A percentile compares a stretch with the other conserved stretches of the same genome.
Evolutionary conservation across 2,113 vertebrate species (phyloP).

Genomic region (Chaetura pelagica): DNA sequence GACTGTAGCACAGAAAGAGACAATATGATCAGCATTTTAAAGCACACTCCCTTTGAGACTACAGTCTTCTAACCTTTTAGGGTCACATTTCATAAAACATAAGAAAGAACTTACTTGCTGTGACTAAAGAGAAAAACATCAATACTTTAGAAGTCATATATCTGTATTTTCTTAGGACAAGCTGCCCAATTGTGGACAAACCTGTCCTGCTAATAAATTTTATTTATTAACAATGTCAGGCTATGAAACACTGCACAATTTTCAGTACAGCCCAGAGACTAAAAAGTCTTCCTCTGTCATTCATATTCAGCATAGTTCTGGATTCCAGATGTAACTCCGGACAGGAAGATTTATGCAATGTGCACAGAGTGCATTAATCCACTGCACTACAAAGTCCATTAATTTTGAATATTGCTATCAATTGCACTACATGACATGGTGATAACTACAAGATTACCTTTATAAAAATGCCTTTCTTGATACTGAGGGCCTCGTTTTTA

Average conservation of each 20-base stretch:
- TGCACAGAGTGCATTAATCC: conserved; percentile 48
- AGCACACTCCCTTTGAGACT: background rate
- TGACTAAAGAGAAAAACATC: conserved; percentile 22
- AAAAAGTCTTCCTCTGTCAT: background rate
- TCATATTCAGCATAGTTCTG: background rate
- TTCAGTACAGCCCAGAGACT: background rate
- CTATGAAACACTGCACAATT: background rate
- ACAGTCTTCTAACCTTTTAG: background rate
- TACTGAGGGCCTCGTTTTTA: background rate
- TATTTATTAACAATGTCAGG: conserved; percentile 3
- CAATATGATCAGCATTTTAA: background rate
- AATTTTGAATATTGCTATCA: conserved; percentile 68
- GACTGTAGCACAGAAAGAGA: background rate
- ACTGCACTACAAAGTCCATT: conserved; percentile 53
- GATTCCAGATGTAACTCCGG: conserved; percentile 29
- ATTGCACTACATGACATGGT: background rate
- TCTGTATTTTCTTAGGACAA: background rate
- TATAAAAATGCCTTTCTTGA: conserved; percentile 33
- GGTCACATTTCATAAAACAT: background rate
- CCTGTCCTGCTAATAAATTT: background rate
- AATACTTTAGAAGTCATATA: background rate
- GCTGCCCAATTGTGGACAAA: background rate
- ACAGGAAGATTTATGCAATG: conserved; percentile 33
- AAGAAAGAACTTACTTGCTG: background rate
- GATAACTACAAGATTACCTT: conserved; percentile 44